Conservation (phyloP, 2,113 vertebrate genomes). For the Oplegnathus fasciatus region DNA sequence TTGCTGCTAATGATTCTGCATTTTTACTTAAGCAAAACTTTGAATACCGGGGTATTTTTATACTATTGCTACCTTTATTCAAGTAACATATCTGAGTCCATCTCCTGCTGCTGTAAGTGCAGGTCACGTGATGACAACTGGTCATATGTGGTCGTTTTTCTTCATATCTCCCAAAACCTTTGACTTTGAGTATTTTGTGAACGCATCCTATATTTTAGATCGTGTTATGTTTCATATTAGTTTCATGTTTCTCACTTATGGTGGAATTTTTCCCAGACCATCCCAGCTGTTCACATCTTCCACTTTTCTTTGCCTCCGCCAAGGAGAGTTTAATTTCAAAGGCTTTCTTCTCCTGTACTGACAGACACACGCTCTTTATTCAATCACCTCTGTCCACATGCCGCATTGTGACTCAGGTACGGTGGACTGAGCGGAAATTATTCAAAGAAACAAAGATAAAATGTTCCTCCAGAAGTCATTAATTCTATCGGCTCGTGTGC, state of each 20-base stretch:
- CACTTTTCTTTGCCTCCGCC: constrained; percentile 21
- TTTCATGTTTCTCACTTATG: constrained; percentile 27
- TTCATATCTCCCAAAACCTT: not conserved
- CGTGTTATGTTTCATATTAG: constrained; percentile 15
- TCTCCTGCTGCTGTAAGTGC: not conserved
- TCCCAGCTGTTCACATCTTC: constrained; percentile 23
- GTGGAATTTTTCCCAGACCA: not conserved
- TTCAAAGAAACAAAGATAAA: not conserved
- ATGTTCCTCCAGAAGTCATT: too few species aligned
- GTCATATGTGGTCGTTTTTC: not conserved
- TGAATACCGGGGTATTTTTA: too few species aligned
- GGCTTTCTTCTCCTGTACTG: constrained; percentile 12
- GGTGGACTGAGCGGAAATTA: constrained; percentile 19
- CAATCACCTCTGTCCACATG: constrained; percentile 32
- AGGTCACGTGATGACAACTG: not conserved
- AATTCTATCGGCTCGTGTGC: not conserved
- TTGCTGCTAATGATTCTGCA: too few species aligned
- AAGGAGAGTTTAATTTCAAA: constrained; percentile 31
- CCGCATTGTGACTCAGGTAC: constrained; percentile 49
- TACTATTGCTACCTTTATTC: not conserved
- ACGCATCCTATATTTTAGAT: constrained; percentile 2
- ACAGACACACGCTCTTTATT: constrained; percentile 46
- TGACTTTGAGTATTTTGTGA: constrained; percentile 22
- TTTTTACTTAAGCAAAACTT: too few species aligned
- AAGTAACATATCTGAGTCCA: not conserved